Evolutionary conservation across 2,888 invertebrate genomes (phyloP), one percentile per base, ranked within the genome.

Genomic region (Coelopa pilipes): DNA sequence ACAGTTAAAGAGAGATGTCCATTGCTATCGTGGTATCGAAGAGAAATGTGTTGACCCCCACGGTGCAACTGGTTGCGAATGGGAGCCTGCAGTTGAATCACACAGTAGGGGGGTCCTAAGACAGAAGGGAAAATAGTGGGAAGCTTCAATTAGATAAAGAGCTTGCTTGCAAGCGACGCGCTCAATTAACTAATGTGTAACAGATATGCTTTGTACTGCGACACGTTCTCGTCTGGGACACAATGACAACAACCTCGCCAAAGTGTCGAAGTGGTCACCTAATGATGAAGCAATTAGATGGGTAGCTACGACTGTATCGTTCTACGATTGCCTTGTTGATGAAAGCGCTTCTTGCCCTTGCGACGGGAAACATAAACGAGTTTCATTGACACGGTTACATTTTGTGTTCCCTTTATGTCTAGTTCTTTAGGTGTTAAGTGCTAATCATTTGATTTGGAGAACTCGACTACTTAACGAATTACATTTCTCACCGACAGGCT

Each of bases 121-220:
- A 63, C 53, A 63, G 53, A 71, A 63, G 63, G 46, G 24, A 24
- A 71, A 71, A 34, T 50, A 47, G 21, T 45, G n/a, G 53, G 50
- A 17, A 53, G 46, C 55, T 71, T 65, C 71, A 71, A 71, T 71
- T 71, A 71, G 57, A 53, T 71, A 71, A 71, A 63, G 46, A 71
- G 65, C 71, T 55, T 60, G 47, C 47, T 50, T n/a, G 67, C 13
- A 7, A 62, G 71, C n/a, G 63, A 19, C 65, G 24, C 55, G 53
- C 55, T 45, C 71, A 71, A 71, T 71, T 71, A 71, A 21, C 71
- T 71, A 71, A 71, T 71, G 71, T 71, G 71, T 65, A 71, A 71
- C 55, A 63, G 71, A 71, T 71, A 71, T 45, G 53, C 45, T 55
- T 71, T 71, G 71, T 71, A 7, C 11, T 3, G 19, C 34, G 47